A percentile compares a stretch with the other conserved stretches of the same genome.
Conservation (phyloP, 2,888 invertebrate genomes). For the Mesorhabditis sp. region DNA sequence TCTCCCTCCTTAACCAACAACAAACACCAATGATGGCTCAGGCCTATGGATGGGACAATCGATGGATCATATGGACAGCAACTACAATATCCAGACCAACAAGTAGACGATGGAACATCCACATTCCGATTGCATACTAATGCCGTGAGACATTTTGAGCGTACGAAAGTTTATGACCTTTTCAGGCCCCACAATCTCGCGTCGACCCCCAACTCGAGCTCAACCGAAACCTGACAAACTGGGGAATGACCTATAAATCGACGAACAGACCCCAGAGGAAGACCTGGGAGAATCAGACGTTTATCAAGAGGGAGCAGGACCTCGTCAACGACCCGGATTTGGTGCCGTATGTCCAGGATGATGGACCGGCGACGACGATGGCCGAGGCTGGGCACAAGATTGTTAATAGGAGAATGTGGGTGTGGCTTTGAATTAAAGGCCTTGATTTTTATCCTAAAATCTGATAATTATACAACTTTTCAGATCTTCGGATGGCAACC, state of each 20-base stretch:
- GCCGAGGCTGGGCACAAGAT: background rate
- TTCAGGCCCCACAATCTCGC: constrained; percentile 12
- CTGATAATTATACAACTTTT: background rate
- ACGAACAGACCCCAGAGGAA: constrained; percentile 33
- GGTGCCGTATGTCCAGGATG: constrained; percentile 35
- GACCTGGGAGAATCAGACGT: constrained; percentile 52
- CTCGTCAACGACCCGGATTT: constrained; percentile 43
- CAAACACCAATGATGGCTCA: constrained; percentile 17
- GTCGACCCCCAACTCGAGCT: constrained; percentile 54
- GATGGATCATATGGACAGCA: constrained; percentile 20
- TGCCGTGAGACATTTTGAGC: constrained; percentile 12
- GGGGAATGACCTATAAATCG: constrained; percentile 47
- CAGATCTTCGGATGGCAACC: background rate
- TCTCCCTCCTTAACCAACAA: constrained; percentile 8
- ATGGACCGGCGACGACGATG: constrained; percentile 7
- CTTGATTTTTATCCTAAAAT: background rate
- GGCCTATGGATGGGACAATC: constrained; percentile 21
- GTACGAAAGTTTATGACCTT: too few relatives aligned
- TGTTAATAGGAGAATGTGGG: constrained; percentile 1
- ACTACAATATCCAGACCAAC: constrained; percentile 15
- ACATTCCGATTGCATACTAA: constrained; percentile 21
- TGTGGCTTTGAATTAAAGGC: background rate
- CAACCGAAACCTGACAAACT: constrained; percentile 55
- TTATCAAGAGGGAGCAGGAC: constrained; percentile 45
- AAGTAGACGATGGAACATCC: constrained; percentile 9